Evolutionary conservation across 2,113 vertebrate species (phyloP), one percentile per base, ranked within the genome.

Genomic region (Eublepharis macularius): DNA sequence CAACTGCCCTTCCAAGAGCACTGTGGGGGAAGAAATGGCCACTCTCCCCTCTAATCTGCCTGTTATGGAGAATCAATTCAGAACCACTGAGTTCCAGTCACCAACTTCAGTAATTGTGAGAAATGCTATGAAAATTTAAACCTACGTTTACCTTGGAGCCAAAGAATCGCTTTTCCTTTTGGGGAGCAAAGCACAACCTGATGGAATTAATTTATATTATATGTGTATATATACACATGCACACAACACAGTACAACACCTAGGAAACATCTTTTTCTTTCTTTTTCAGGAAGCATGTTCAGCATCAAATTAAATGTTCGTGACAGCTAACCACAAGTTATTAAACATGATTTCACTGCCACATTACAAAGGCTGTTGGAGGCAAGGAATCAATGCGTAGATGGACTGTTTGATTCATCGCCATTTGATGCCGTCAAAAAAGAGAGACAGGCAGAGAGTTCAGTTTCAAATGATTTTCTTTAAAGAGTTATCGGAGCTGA

Each of bases 251-350:
- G 74, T 86, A 43, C 43, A 73, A 88, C 75, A 94, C 87, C 92
- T 92, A 89, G 69, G 87, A 90, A 82, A 69, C 69, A 79, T 90
- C 82, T 81, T 10, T 88, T 41, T 81, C 90, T 91, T 19, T 83
- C 91, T 87, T 90, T 90, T 86, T 76, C 89, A 93, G 91, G 87
- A 93, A 93, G 89, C 79, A 70, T 95, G 95, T 92, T 96, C 90
- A 95, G 82, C 88, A 65, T 96, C 94, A 95, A 93, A 95, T 96
- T 94, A 95, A 96, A 90, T 92, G 93, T 91, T 94, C 78, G 24
- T 95, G 95, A 94, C 94, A 95, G 94, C 92, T 94, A 87, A 94
- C 95, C 94, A 39, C 94, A 93, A 92, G 87, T 96, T 96, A 93
- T 95, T 96, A 91, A 86, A 95, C 86, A 91, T 89, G 94, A 96